Conservation (phyloP, 2,797 vertebrate species). For the Thunnus albacares region DNA sequence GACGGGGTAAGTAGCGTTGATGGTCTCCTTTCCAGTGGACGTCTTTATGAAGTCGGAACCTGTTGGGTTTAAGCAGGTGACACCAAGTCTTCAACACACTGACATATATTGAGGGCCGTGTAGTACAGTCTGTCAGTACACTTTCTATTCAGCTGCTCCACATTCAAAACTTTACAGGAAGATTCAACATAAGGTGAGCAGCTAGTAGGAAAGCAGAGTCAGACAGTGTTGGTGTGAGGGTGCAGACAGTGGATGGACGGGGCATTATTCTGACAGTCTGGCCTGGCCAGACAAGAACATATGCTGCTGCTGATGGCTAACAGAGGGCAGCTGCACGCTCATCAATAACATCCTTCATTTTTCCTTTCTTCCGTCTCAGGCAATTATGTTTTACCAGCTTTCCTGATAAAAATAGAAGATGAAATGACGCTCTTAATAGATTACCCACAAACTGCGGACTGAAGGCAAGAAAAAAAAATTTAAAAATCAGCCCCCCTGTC, state of each 20-base stretch:
- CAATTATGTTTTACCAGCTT: conserved; percentile 96
- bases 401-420: conserved; percentile 99
- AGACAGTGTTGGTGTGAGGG: background rate
- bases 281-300: conserved; percentile 75
- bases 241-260: conserved; percentile 20
- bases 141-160: background rate
- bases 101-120: background rate
- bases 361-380: conserved; percentile 74
- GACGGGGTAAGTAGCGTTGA: conserved; percentile 94
- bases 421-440: conserved; percentile 95
- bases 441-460: conserved; percentile 94
- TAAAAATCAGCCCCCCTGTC: conserved; percentile 89
- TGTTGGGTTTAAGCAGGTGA: conserved; percentile 66
- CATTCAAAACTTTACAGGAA: background rate
- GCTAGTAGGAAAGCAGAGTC: conserved; percentile 19
- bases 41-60: conserved; percentile 99
- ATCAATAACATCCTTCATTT: conserved; percentile 83
- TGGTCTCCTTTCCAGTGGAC: conserved; percentile 95
- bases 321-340: conserved; percentile 75
- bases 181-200: background rate
- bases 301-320: conserved; percentile 70
- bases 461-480: conserved; percentile 61
- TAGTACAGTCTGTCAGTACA: background rate
- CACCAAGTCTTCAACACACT: conserved; percentile 14
- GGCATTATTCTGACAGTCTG: conserved; percentile 61